A percentile compares a stretch with the other conserved stretches of the same genome.
Conservation (phyloP, 2,888 invertebrate genomes). For the Tiliacea aurago region DNA sequence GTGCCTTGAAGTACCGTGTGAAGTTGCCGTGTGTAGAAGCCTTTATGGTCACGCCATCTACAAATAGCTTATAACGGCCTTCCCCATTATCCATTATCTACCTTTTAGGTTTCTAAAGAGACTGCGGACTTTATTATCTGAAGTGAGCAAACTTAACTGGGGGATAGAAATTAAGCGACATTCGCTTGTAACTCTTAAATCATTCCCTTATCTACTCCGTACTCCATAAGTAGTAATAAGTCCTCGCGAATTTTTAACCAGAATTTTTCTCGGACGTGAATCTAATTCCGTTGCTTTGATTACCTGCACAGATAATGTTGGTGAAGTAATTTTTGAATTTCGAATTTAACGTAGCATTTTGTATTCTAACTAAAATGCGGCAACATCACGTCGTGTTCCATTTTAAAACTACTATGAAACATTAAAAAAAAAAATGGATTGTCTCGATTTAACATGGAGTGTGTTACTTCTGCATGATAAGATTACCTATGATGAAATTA, state of each 20-base stretch:
- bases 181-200: slow-evolving; percentile 45
- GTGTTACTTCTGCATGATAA: neutral
- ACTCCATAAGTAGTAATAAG: slow-evolving; percentile 16
- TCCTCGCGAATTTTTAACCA: slow-evolving; percentile 14
- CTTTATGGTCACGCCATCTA: no score
- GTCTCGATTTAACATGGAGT: neutral
- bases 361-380: neutral
- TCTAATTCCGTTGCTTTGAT: slow-evolving; percentile 27
- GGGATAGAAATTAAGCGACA: slow-evolving; percentile 24
- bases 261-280: slow-evolving; percentile 4
- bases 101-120: slow-evolving; percentile 18
- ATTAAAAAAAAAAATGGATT: neutral
- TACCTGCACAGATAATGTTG: slow-evolving; percentile 13
- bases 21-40: no score
- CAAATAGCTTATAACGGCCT: no score
- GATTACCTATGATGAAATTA: neutral
- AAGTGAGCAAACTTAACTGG: slow-evolving; percentile 19
- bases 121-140: slow-evolving; percentile 37
- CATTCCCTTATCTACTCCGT: slow-evolving; percentile 42
- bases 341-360: slow-evolving; percentile 32
- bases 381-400: slow-evolving; percentile 6
- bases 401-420: slow-evolving; percentile 8
- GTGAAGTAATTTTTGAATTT: slow-evolving; percentile 38
- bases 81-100: no score
- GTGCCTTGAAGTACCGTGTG: no score